Evolutionary conservation across 2,113 vertebrate species (phyloP).

Genomic region (Choloepus hoffmanni): DNA sequence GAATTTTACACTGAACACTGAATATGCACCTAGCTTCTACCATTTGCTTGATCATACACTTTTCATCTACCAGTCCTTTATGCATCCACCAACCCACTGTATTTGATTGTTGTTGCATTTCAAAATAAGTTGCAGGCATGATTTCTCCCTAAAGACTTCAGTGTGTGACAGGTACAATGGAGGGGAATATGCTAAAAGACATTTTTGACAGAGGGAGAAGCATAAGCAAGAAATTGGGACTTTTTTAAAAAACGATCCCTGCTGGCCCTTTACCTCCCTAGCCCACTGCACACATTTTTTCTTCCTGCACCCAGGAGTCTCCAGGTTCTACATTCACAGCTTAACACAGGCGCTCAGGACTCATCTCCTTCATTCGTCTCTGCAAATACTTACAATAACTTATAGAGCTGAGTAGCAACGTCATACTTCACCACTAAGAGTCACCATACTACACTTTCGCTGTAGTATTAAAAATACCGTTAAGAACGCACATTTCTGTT

Average conservation of each 20-base stretch:
- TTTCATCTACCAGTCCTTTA: neutral
- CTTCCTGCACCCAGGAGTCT: neutral
- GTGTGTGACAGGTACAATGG: neutral
- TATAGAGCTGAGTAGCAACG: slow-evolving; percentile 22
- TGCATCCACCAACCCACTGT: neutral
- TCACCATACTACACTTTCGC: neutral
- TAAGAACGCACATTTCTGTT: neutral
- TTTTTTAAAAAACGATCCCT: neutral
- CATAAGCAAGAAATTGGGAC: neutral
- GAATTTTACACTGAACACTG: neutral
- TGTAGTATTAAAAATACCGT: neutral
- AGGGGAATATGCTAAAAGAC: neutral
- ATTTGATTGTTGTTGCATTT: neutral
- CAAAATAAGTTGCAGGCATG: neutral
- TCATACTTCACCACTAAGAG: slow-evolving; percentile 6
- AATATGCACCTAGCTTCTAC: neutral
- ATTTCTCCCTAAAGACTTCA: neutral
- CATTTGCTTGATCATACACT: neutral
- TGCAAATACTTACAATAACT: neutral
- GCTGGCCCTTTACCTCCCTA: neutral
- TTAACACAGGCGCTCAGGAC: neutral
- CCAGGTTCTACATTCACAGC: neutral
- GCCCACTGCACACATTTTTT: too few relatives aligned
- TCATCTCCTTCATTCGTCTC: neutral
- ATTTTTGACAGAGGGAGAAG: neutral